These are phyloP conservation scores for Heliconius erato DNA, from an alignment of 2,888 invertebrate genomes.

Conservation along the genomic window DNA sequence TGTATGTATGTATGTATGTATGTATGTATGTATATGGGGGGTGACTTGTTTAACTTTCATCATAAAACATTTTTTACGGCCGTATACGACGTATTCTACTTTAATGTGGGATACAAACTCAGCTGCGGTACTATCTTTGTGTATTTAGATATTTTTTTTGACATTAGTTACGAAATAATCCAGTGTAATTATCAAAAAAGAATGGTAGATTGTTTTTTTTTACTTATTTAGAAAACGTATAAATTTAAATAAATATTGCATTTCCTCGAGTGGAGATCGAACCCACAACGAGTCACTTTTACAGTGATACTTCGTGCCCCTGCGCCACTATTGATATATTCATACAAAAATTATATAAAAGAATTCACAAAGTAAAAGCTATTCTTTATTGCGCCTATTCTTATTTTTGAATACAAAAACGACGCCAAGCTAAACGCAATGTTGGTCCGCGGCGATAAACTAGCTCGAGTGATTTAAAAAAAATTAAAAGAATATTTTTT, in stretches of 20 bases:
- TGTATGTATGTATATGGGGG: background rate
- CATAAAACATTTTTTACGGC: constrained; percentile 32
- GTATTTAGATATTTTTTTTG: background rate
- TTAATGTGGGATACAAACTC: constrained; percentile 24
- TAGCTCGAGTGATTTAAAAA: constrained; percentile 20
- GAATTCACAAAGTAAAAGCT: background rate
- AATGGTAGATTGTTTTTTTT: too few relatives aligned
- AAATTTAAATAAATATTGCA: too few relatives aligned
- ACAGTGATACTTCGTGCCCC: too few relatives aligned
- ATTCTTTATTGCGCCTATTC: constrained; percentile 10
- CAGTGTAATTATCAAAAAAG: background rate
- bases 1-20: constrained; percentile 3
- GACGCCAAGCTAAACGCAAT: constrained; percentile 10
- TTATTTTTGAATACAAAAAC: constrained; percentile 11
- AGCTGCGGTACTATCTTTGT: background rate
- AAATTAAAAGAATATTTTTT: background rate
- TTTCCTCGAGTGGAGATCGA: too few relatives aligned
- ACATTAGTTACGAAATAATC: background rate
- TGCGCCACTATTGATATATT: too few relatives aligned
- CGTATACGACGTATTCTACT: background rate
- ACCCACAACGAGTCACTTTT: too few relatives aligned
- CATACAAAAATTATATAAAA: background rate
- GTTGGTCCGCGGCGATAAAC: constrained; percentile 17
- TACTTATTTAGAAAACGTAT: too few relatives aligned
- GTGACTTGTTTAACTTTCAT: constrained; percentile 31